Conservation (phyloP, 1,140 invertebrate species). For the Gonioctena quinquepunctata region DNA sequence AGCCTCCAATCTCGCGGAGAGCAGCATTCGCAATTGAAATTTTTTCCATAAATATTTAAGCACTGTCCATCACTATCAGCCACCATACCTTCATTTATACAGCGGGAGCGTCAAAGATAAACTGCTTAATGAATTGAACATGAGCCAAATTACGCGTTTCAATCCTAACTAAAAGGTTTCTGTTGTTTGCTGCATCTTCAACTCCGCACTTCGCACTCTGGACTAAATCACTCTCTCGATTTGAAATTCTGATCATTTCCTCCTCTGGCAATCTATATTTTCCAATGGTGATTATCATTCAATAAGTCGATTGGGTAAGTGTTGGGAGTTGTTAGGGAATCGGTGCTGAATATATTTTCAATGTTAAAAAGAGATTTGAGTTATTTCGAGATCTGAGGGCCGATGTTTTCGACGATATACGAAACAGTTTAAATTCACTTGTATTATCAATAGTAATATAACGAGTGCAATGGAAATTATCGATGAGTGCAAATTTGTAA, state of each 20-base stretch:
- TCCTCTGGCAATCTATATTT: background rate
- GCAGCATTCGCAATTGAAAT: slow-evolving; percentile 29
- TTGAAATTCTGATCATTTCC: background rate
- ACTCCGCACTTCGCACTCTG: background rate
- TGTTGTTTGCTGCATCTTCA: slow-evolving; percentile 35
- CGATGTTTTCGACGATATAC: too few species aligned
- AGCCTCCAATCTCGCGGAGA: background rate
- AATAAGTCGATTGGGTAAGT: background rate
- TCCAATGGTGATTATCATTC: background rate
- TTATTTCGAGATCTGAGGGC: too few species aligned
- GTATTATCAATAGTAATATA: too few species aligned
- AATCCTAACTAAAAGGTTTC: slow-evolving; percentile 50
- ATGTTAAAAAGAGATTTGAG: too few species aligned
- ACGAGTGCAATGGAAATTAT: too few species aligned
- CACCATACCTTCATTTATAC: slow-evolving; percentile 16
- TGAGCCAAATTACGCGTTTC: slow-evolving; percentile 46
- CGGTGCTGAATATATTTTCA: background rate
- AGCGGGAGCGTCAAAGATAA: slow-evolving; percentile 33
- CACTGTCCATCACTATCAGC: background rate
- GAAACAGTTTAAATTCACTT: too few species aligned
- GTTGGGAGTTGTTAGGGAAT: background rate
- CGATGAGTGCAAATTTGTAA: too few species aligned
- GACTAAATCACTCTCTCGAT: background rate
- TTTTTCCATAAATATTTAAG: slow-evolving; percentile 11
- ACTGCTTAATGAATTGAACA: slow-evolving; percentile 51